Base-by-base conservation (phyloP, 2,797 vertebrate genomes). In the Neosilurus mollespiculum region DNA sequence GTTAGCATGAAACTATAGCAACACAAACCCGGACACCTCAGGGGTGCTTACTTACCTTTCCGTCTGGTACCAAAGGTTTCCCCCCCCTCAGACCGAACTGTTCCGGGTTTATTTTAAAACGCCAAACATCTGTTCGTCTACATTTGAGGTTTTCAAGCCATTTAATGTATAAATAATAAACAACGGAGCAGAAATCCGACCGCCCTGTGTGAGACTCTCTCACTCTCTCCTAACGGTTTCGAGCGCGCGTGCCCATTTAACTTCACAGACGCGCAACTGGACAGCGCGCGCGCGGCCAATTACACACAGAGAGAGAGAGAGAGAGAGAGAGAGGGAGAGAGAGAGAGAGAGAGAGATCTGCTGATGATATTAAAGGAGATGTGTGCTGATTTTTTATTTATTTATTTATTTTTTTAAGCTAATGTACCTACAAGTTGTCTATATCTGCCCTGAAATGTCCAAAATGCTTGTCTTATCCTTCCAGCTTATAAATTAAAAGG, bases 241-340 rank as follows among this genome's bases (percentile, higher is more conserved):
- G 6, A 75, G 58, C 58, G 75, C 58, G 75, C 56, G 58, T 77
- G 75, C 56, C 58, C 56, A 43, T n/a, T 77, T 77, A 61, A 79
- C 82, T 84, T 20, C 18, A 71, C 10, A 20, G 1, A 43, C 10
- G 9, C 66, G 4, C 15, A 58, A 37, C 58, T 8, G 15, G 71
- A 70, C 62, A 77, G 62, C 56, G 84, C 56, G 71, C 56, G 71
- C 76, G 84, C 56, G 53, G 26, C 71, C 56, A 81, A 81, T 81
- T 71, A 85, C 4, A 3, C 16, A 24, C 37, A 73, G 72, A 56
- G 5, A 64, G 83, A 43, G 61, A 22, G 43, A 61, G 66, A 56
- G 75, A 34, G 76, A 67, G 37, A n/a, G 9, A 2, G 22, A n/a
- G 37, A 72, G 79, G 54, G 5, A 64, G 83, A 37, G 61, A 22